Conservation (phyloP, 1,140 invertebrate genomes). For the Mactra quadrangularis region DNA sequence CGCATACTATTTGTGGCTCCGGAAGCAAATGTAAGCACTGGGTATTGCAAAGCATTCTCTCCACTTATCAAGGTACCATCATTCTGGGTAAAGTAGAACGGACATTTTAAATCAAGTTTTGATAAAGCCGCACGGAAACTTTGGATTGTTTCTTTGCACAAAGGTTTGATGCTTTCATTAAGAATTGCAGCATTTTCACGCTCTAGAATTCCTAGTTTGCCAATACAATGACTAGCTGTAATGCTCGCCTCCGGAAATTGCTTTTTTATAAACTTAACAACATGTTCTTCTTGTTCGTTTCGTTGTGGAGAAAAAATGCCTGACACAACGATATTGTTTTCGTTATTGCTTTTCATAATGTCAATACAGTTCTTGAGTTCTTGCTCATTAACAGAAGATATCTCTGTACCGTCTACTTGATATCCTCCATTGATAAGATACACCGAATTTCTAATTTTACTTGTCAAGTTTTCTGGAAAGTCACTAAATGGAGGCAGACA, state of each 20-base stretch:
- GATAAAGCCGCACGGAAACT: constrained; percentile 73
- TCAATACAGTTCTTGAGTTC: constrained; percentile 68
- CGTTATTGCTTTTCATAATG: constrained; percentile 60
- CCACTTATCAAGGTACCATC: constrained; percentile 74
- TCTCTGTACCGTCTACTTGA: constrained; percentile 75
- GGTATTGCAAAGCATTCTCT: constrained; percentile 64
- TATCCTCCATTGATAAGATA: constrained; percentile 78
- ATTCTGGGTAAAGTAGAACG: constrained; percentile 80
- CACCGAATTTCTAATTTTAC: constrained; percentile 63
- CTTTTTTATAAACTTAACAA: constrained; percentile 62
- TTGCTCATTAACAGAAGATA: constrained; percentile 66
- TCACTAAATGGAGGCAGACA: constrained; percentile 77
- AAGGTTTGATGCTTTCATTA: constrained; percentile 79
- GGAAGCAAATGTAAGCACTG: constrained; percentile 79
- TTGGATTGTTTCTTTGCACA: constrained; percentile 72
- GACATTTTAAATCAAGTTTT: constrained; percentile 73
- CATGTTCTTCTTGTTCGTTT: constrained; percentile 71
- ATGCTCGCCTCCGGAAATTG: constrained; percentile 71
- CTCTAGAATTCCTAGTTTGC: constrained; percentile 77
- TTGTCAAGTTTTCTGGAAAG: constrained; percentile 70
- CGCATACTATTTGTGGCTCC: constrained; percentile 82
- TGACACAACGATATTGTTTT: constrained; percentile 73
- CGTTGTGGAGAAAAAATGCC: constrained; percentile 77
- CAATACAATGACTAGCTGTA: constrained; percentile 77
- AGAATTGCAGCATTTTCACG: constrained; percentile 81